A percentile compares a stretch with the other conserved stretches of the same genome.
Conservation (phyloP, 2,113 vertebrate genomes). For the Pituophis catenifer region DNA sequence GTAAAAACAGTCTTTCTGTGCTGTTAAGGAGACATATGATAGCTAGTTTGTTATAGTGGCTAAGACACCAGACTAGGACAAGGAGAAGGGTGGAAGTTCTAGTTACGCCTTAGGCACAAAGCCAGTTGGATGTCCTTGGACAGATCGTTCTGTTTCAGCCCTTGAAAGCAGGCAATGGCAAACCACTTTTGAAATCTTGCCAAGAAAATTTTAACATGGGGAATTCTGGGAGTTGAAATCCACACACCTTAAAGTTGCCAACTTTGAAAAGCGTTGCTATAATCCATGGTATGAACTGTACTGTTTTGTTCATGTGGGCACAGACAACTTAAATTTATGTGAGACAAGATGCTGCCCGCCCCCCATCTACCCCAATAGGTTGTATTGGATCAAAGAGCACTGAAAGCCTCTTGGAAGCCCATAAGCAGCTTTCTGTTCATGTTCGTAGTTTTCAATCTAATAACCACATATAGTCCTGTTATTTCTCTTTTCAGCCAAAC, state of each 20-base stretch:
- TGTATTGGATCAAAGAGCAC: neutral
- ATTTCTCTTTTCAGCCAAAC: neutral
- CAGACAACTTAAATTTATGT: neutral
- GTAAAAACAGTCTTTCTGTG: neutral
- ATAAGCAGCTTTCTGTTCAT: neutral
- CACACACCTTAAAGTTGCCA: neutral
- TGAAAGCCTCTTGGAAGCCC: neutral
- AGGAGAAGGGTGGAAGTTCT: neutral
- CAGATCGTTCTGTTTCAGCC: neutral
- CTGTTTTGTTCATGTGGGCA: neutral
- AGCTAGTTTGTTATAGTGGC: neutral
- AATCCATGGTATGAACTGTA: neutral
- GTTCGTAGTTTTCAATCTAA: neutral
- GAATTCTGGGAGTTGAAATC: neutral
- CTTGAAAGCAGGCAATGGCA: neutral
- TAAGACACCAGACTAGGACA: neutral
- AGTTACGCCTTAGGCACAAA: neutral
- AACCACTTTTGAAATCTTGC: neutral
- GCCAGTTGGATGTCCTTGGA: neutral
- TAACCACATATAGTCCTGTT: neutral
- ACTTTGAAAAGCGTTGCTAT: neutral
- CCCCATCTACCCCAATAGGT: neutral
- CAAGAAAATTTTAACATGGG: neutral
- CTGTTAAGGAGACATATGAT: neutral
- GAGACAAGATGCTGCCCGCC: neutral